Conservation (phyloP, 2,113 vertebrate genomes). For the Monarcha castaneiventris region DNA sequence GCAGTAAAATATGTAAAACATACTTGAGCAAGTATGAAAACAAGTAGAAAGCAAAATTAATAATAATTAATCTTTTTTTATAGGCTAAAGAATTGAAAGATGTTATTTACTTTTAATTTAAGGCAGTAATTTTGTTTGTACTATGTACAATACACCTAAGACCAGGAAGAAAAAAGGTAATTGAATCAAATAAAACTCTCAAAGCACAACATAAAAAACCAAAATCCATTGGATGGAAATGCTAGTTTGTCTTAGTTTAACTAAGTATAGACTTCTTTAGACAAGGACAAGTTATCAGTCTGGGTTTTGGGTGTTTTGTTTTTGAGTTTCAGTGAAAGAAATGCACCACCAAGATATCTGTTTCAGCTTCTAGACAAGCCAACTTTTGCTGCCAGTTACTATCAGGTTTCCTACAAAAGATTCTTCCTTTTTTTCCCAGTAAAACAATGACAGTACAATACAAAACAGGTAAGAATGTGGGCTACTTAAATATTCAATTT, state of each 20-base stretch:
- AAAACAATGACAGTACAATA: not conserved
- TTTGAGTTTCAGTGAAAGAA: not conserved
- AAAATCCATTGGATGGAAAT: not conserved
- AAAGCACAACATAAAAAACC: not conserved
- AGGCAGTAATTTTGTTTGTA: not conserved
- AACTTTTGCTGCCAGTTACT: not conserved
- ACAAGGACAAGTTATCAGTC: not conserved
- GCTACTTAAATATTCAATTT: not conserved
- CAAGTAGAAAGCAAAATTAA: not conserved
- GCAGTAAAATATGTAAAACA: not conserved
- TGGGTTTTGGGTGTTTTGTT: not conserved
- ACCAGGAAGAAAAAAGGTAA: not conserved
- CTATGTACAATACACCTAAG: not conserved
- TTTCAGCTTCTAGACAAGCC: not conserved
- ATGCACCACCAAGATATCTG: not conserved
- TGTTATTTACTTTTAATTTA: not conserved
- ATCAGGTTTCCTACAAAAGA: not conserved
- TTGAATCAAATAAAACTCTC: not conserved
- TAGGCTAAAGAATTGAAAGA: not conserved
- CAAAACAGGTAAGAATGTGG: not conserved
- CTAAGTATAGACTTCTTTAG: not conserved
- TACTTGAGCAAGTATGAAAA: not conserved
- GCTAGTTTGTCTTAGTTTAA: not conserved
- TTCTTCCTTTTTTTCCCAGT: not conserved
- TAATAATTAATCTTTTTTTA: not conserved